These are phyloP conservation scores for Rhinichthys klamathensis DNA, from an alignment of 2,113 vertebrate genomes.

Conservation along the genomic window DNA sequence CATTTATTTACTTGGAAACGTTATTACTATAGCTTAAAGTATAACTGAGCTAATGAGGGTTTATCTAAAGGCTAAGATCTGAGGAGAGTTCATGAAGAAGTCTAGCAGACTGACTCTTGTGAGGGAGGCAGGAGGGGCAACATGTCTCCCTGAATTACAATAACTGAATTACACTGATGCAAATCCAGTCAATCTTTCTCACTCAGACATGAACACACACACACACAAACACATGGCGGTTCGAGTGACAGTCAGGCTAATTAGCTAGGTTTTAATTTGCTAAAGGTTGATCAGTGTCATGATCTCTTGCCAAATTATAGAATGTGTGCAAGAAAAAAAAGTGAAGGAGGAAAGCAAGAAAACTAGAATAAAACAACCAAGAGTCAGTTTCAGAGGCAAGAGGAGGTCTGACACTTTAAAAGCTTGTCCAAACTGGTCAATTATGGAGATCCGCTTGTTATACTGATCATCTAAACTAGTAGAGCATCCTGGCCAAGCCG, in stretches of 20 bases:
- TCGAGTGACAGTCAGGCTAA: conserved; percentile 46
- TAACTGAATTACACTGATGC: conserved; percentile 19
- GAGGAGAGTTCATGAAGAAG: conserved; percentile 10
- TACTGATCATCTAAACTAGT: too few relatives aligned
- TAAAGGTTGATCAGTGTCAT: conserved; percentile 46
- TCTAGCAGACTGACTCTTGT: conserved; percentile 15
- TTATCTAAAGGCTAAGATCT: conserved; percentile 27
- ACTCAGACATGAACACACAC: conserved; percentile 12
- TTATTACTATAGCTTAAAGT: neutral
- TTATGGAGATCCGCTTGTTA: neutral
- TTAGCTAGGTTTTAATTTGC: conserved; percentile 46
- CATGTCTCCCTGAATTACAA: conserved; percentile 26
- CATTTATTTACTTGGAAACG: neutral
- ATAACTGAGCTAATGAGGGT: neutral
- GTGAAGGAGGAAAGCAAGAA: neutral
- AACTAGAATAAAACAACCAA: neutral
- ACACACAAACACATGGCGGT: neutral
- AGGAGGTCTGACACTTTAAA: neutral
- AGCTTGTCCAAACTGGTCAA: neutral
- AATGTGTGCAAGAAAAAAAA: conserved; percentile 10
- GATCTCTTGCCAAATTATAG: conserved; percentile 20
- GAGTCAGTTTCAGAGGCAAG: neutral
- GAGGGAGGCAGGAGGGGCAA: neutral
- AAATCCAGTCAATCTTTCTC: conserved; percentile 8
- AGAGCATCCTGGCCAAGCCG: neutral